Evolutionary conservation across 2,113 vertebrate species (phyloP), one percentile per base, ranked within the genome.

Genomic region (Mastomys natalensis): DNA sequence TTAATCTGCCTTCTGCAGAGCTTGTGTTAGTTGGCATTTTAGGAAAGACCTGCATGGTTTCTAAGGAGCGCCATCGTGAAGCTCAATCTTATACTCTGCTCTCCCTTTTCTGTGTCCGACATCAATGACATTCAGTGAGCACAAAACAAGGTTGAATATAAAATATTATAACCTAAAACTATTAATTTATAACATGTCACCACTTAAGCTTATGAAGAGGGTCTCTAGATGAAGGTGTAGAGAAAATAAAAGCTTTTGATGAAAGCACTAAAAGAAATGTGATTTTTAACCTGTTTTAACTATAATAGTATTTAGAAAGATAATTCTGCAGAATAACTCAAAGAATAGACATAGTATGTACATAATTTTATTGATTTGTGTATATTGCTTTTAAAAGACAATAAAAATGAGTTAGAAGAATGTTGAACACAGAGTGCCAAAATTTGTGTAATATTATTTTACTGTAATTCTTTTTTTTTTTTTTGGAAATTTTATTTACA

Each of bases 401-500:
- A 37, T 68, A 89, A 40, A 3, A 43, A 29, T 34, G 19, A 37
- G 62, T 80, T 40, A 80, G 53, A 53, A 66, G 26, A 43, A 26
- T 66, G 3, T n/a, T 80, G 24, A 78, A 87, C 13, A 45, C 1
- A 78, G 64, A 87, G 3, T 76, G 9, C 8, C 6, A 94, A 22
- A 4, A 2, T 76, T 2, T 81, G 9, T 7, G 76, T 93, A 85
- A 90, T n/a, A n/a, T 86, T 1, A 31, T 95, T 92, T 92, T 93
- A 13, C 19, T 80, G 66, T 19, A 89, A 60, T 11, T 40, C n/a
- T n/a, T n/a, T n/a, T n/a, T n/a, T n/a, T n/a, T n/a, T n/a, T n/a
- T n/a, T n/a, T n/a, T n/a, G n/a, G n/a, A n/a, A n/a, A n/a, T n/a
- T n/a, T n/a, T n/a, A n/a, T n/a, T n/a, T n/a, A n/a, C n/a, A n/a